Evolutionary conservation across 2,888 invertebrate species (phyloP).

Genomic region (Arctia plantaginis): DNA sequence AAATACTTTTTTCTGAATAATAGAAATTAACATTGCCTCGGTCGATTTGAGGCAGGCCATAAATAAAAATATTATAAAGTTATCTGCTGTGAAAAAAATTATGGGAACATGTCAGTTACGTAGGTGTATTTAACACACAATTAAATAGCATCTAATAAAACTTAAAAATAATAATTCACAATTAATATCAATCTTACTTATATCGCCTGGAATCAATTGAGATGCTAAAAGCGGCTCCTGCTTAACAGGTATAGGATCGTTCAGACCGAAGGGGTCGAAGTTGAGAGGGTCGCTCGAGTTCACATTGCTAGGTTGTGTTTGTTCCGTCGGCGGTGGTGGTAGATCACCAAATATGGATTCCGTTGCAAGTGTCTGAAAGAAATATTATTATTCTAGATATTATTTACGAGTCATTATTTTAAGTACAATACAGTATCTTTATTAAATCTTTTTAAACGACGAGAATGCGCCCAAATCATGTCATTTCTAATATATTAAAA

Average conservation of each 20-base stretch:
- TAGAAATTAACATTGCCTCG: too few species aligned
- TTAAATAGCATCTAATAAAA: too few species aligned
- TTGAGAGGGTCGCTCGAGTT: constrained; percentile 70
- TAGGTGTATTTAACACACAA: too few species aligned
- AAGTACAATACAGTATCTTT: too few species aligned
- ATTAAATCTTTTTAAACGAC: too few species aligned
- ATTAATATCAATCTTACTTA: constrained; percentile 40
- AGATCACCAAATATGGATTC: constrained; percentile 78
- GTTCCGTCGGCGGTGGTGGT: constrained; percentile 66
- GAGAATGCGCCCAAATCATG: too few species aligned
- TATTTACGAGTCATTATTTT: not conserved
- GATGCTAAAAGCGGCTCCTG: constrained; percentile 79
- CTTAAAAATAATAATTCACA: not conserved
- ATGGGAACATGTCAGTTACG: too few species aligned
- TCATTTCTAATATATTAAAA: too few species aligned
- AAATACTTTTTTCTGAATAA: too few species aligned
- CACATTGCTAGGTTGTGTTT: constrained; percentile 48
- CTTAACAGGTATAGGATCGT: constrained; percentile 78
- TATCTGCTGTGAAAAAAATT: too few species aligned
- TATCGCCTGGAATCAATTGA: constrained; percentile 66
- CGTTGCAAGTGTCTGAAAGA: constrained; percentile 65
- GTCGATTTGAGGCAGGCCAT: too few species aligned
- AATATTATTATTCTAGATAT: not conserved
- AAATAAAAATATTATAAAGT: too few species aligned
- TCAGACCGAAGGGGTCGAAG: constrained; percentile 89